Evolutionary conservation across 2,797 vertebrate species (phyloP).

Genomic region (Mionectes olivaceus): DNA sequence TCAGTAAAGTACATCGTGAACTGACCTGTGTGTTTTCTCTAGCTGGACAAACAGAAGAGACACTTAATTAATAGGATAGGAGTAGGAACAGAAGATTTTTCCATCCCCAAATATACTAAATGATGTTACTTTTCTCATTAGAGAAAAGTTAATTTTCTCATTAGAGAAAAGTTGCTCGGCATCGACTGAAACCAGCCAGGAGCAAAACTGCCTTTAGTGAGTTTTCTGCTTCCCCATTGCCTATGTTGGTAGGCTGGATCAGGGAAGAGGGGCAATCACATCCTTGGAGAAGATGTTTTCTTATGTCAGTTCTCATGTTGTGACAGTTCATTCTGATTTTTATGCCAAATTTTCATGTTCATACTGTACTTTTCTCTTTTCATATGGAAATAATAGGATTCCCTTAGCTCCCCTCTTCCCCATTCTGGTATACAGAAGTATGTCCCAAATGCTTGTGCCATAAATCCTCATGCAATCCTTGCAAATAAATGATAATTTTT

Average conservation of each 20-base stretch:
- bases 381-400: neutral
- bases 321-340: neutral
- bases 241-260: neutral
- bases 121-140: neutral
- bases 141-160: neutral
- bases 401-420: neutral
- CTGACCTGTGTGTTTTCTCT: neutral
- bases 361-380: neutral
- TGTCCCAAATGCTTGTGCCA: neutral
- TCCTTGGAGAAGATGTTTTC: neutral
- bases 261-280: neutral
- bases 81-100: neutral
- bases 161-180: neutral
- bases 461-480: neutral
- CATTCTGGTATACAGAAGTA: neutral
- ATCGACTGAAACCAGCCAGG: neutral
- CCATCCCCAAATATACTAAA: neutral
- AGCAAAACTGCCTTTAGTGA: neutral
- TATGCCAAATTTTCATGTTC: neutral
- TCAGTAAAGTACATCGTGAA: neutral
- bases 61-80: neutral
- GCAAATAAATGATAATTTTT: neutral
- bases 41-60: neutral
- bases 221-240: neutral
- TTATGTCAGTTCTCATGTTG: neutral